Conservation (phyloP, 2,888 invertebrate species). For the Trachelus iudaicus region DNA sequence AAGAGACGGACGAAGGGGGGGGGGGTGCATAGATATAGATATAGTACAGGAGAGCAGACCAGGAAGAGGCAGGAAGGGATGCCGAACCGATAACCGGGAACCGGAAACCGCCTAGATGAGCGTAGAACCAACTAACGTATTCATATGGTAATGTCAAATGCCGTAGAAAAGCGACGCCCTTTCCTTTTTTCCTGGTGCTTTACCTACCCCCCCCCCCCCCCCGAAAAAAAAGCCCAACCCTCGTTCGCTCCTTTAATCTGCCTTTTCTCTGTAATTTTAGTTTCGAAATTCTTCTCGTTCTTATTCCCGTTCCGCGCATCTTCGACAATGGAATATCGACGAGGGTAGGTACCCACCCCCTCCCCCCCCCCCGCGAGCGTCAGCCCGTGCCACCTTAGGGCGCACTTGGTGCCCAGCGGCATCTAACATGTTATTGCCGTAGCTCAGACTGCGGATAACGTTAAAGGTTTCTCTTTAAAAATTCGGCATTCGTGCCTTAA, state of each 20-base stretch:
- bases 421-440: background rate
- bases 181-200: background rate
- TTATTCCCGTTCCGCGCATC: background rate
- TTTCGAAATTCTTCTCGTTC: conserved; percentile 4
- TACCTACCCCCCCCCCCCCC: background rate
- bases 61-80: conserved; percentile 11
- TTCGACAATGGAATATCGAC: background rate
- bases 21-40: conserved; percentile 1
- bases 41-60: background rate
- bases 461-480: background rate
- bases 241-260: conserved; percentile 4
- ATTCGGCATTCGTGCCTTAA: background rate
- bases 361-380: background rate
- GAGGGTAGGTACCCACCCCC: background rate
- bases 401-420: background rate
- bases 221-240: background rate
- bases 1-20: conserved; percentile 4
- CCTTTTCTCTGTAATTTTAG: conserved; percentile 11
- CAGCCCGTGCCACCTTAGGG: background rate
- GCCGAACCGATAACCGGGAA: conserved; percentile 24
- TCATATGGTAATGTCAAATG: conserved; percentile 12
- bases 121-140: conserved; percentile 8
- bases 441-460: background rate
- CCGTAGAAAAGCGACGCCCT: conserved; percentile 8
- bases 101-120: conserved; percentile 12